Evolutionary conservation across 1,140 invertebrate species (phyloP).

Genomic region (Monochamus saltuarius): DNA sequence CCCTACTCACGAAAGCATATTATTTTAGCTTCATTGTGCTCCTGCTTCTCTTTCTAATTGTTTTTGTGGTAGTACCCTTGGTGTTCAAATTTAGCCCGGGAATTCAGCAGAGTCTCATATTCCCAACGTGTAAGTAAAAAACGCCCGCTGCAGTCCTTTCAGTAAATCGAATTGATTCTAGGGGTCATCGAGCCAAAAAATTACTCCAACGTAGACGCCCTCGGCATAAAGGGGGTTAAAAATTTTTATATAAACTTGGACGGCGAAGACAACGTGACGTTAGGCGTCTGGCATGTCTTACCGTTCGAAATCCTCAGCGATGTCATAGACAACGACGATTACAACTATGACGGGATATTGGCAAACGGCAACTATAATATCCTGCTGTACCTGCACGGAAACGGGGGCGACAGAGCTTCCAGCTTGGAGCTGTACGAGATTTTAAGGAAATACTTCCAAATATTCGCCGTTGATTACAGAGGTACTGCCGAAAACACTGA

Average conservation of each 20-base stretch:
- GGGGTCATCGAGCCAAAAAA: slow-evolving; percentile 32
- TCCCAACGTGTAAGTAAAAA: slow-evolving; percentile 37
- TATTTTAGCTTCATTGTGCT: slow-evolving; percentile 35
- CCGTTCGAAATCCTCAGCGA: slow-evolving; percentile 41
- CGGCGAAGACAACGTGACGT: slow-evolving; percentile 51
- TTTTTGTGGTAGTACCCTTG: slow-evolving; percentile 38
- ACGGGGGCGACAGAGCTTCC: slow-evolving; percentile 79
- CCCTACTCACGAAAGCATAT: background rate
- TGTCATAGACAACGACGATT: slow-evolving; percentile 35
- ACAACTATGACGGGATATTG: slow-evolving; percentile 41
- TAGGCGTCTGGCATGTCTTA: slow-evolving; percentile 63
- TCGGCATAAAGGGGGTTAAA: slow-evolving; percentile 62
- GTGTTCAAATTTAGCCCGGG: slow-evolving; percentile 37
- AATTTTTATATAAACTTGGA: slow-evolving; percentile 72
- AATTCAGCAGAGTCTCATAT: slow-evolving; percentile 36
- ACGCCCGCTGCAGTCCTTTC: background rate
- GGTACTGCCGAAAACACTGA: slow-evolving; percentile 53
- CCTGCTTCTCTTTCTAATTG: slow-evolving; percentile 31
- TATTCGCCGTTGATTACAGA: slow-evolving; percentile 90
- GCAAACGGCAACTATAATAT: slow-evolving; percentile 55
- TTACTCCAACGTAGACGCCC: slow-evolving; percentile 38
- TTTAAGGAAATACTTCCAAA: slow-evolving; percentile 76
- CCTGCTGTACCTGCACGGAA: slow-evolving; percentile 87
- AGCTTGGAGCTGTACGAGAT: slow-evolving; percentile 79
- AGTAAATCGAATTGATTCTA: slow-evolving; percentile 20